Conservation (phyloP, 2,888 invertebrate genomes). For the Oegoconia quadripuncta region DNA sequence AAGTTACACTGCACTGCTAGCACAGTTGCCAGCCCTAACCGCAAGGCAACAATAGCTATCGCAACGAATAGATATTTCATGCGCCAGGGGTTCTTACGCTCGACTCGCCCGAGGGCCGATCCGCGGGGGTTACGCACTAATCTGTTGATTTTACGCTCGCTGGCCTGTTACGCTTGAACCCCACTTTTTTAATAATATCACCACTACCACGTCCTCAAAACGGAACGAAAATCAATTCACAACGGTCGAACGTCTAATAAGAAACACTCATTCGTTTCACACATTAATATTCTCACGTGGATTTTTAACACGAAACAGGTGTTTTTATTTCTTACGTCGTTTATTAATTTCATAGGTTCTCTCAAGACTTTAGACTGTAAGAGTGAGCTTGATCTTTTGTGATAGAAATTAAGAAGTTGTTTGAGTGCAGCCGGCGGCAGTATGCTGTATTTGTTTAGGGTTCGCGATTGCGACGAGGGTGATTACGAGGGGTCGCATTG, state of each 20-base stretch:
- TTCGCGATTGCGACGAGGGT: conserved; percentile 61
- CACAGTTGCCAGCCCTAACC: conserved; percentile 69
- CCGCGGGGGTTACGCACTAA: conserved; percentile 61
- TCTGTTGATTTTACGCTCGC: conserved; percentile 77
- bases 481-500: conserved; percentile 66
- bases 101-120: conserved; percentile 46
- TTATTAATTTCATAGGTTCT: conserved; percentile 20
- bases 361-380: too few species aligned
- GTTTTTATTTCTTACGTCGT: conserved; percentile 19
- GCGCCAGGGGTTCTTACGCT: conserved; percentile 52
- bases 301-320: conserved; percentile 25
- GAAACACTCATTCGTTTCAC: conserved; percentile 46
- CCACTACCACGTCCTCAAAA: conserved; percentile 66
- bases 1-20: too few species aligned
- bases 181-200: conserved; percentile 69
- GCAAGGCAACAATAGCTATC: conserved; percentile 63
- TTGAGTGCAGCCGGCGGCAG: conserved; percentile 34
- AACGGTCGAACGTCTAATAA: conserved; percentile 33
- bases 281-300: conserved; percentile 35
- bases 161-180: conserved; percentile 49
- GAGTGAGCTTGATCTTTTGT: not conserved
- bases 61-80: conserved; percentile 69
- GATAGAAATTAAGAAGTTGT: conserved; percentile 20
- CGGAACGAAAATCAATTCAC: conserved; percentile 44
- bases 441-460: conserved; percentile 70